Evolutionary conservation across 2,888 invertebrate species (phyloP).

Genomic region (Eristalinus sepulchralis): DNA sequence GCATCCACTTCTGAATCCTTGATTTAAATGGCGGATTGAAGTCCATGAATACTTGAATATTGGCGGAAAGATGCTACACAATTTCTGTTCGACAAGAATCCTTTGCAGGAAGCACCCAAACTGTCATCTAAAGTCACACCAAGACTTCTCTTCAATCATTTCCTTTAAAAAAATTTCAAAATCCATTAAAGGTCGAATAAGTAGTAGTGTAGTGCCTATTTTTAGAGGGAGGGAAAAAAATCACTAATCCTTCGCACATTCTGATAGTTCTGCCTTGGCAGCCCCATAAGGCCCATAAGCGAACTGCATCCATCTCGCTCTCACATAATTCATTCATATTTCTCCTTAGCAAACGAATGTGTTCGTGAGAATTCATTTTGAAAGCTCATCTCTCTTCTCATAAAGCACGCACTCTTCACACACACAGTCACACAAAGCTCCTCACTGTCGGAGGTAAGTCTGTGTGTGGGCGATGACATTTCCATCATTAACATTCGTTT

Average conservation of each 20-base stretch:
- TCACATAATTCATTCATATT: not conserved
- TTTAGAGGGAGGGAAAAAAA: not conserved
- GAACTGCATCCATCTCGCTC: not conserved
- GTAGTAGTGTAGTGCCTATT: not conserved
- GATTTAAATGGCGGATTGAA: no score
- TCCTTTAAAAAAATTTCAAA: not conserved
- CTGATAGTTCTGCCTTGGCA: conserved; percentile 3
- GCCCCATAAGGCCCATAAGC: not conserved
- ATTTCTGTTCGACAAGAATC: no score
- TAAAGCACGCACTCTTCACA: not conserved
- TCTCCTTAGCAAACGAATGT: not conserved
- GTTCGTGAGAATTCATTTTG: not conserved
- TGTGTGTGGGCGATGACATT: conserved; percentile 35
- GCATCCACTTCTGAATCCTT: no score
- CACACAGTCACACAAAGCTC: not conserved
- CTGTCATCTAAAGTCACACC: no score
- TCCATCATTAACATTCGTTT: conserved; percentile 11
- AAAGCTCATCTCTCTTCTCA: not conserved
- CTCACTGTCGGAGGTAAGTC: not conserved
- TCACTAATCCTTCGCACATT: not conserved
- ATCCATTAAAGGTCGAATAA: not conserved
- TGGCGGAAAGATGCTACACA: no score
- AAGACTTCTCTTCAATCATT: not conserved
- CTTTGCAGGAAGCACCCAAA: no score
- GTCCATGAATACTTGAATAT: no score